Evolutionary conservation across 2,888 invertebrate genomes (phyloP), one percentile per base, ranked within the genome.

Genomic region (Subacronicta megacephala): DNA sequence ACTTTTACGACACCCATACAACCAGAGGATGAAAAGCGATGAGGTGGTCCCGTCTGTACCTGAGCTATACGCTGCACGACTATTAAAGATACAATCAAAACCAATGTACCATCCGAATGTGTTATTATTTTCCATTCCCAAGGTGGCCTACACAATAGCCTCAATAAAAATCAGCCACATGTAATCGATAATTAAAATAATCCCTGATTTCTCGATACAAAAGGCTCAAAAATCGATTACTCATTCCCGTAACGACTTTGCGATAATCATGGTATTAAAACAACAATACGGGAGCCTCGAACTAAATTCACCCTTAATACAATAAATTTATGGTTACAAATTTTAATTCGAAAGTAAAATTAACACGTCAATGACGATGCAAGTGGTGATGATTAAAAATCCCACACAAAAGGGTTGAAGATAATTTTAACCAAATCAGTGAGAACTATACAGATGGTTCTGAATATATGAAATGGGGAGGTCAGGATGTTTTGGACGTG

Each of bases 361-460:
- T 65, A 72, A 66, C 58, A 73, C 69, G 55, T 67, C 63, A 70
- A 75, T 85, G 84, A 85, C 78, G 62, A 51, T 69, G 80, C 83
- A 81, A 78, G 67, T 78, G 65, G 52, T 58, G 61, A 72, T 81
- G 78, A 86, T 86, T 85, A 84, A 84, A 84, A 86, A 82, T 79
- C 59, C 77, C 72, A 70, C 62, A 78, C 69, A 79, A 81, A 82
- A 75, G 80, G 72, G 63, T 23, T 73, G 49, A 56, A 62, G 47
- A 37, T 59, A 37, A 40, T 52, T 15, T n/a, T 12, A 43, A 29
- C 82, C 75, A 75, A 44, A 36, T 36, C 51, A 67, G 17, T 33
- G 52, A 52, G 82, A 71, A 13, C 77, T 70, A 7, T 46, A 56
- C 72, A 64, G 62, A 66, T 64, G 12, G 18, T 36, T 35, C 7